phyloP scores from a whole-genome alignment of 2,888 invertebrate species.

The Parnassius glacialis region DNA sequence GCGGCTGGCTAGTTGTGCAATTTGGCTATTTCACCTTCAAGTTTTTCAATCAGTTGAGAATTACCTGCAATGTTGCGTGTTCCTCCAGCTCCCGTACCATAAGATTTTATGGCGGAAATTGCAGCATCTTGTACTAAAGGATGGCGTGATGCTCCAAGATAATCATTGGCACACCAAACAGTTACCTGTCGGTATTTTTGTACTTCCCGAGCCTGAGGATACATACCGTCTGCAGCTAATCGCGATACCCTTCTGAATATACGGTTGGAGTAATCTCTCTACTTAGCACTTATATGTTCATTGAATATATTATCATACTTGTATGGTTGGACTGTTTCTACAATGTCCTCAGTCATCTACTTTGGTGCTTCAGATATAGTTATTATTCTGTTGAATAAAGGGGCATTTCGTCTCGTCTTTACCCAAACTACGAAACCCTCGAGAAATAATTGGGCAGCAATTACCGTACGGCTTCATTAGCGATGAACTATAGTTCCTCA shows the following conservation, averaged over 20 bases:
- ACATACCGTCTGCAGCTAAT: conserved; percentile 87
- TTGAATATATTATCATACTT: conserved; percentile 94
- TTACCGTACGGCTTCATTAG: conserved; percentile 90
- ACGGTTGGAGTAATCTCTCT: conserved; percentile 96
- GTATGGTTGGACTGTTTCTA: conserved; percentile 74
- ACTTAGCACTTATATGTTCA: conserved; percentile 94
- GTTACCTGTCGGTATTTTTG: conserved; percentile 91
- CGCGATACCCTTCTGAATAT: conserved; percentile 97
- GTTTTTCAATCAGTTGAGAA: conserved; percentile 92
- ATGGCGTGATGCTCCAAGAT: conserved; percentile 97
- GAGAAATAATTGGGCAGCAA: conserved; percentile 89
- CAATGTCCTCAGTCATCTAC: conserved; percentile 84
- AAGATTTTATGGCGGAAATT: conserved; percentile 87
- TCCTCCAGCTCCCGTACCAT: conserved; percentile 97
- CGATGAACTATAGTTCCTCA: conserved; percentile 89
- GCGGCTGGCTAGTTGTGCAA: conserved; percentile 96
- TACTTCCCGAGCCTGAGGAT: conserved; percentile 94
- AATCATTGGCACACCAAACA: conserved; percentile 99
- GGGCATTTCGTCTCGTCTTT: conserved; percentile 72
- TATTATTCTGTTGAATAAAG: conserved; percentile 60
- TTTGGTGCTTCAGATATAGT: conserved; percentile 83
- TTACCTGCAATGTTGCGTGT: conserved; percentile 98
- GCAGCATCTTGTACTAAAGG: conserved; percentile 91
- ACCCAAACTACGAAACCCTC: conserved; percentile 71
- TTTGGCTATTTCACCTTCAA: conserved; percentile 91